Evolutionary conservation across 2,888 invertebrate species (phyloP).

Genomic region (Torymus aiolomorphi): DNA sequence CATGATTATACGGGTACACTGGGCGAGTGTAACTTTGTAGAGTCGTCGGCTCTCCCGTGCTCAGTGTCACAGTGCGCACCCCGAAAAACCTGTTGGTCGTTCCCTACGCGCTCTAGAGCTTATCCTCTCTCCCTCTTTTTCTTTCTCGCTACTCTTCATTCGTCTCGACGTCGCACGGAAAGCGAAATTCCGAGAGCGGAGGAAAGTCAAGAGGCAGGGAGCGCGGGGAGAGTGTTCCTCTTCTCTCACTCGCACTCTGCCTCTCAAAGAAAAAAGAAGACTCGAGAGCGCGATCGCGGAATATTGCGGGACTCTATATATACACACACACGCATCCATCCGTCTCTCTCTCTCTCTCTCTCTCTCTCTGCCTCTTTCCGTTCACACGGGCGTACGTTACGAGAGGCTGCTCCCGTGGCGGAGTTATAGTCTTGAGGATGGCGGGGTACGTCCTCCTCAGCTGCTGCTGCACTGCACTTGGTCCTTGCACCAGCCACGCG

Average conservation of each 20-base stretch:
- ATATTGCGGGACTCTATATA: not conserved
- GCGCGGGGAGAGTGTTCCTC: no score
- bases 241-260: no score
- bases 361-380: conserved; percentile 8
- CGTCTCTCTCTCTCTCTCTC: conserved; percentile 9
- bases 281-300: not conserved
- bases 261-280: conserved; percentile 2
- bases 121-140: not conserved
- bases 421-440: conserved; percentile 15
- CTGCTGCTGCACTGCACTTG: conserved; percentile 15
- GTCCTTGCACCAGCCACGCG: conserved; percentile 20
- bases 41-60: not conserved
- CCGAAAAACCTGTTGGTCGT: conserved; percentile 39
- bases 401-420: conserved; percentile 33
- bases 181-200: not conserved
- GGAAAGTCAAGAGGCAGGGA: not conserved
- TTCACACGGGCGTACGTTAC: conserved; percentile 41
- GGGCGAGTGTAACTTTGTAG: conserved; percentile 12
- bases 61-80: not conserved
- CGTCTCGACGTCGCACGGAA: not conserved
- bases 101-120: not conserved
- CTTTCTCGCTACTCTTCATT: not conserved
- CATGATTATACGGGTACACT: not conserved
- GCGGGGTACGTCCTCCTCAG: conserved; percentile 13
- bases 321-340: conserved; percentile 1